Conservation (phyloP, 2,888 invertebrate species). For the Spodoptera littoralis region DNA sequence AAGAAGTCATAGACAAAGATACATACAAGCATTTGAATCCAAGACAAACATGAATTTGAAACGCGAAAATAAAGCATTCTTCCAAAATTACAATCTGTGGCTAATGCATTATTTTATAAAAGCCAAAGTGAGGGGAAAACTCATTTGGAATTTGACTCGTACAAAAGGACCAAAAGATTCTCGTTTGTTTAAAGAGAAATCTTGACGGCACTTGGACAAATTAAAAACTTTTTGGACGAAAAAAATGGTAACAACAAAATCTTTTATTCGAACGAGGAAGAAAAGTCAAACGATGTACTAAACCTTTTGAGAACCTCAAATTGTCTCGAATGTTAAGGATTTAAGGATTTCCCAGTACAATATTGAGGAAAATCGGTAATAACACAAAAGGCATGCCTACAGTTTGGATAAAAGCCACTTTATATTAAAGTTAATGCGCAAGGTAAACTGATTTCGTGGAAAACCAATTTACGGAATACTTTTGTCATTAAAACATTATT, state of each 20-base stretch:
- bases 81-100: constrained; percentile 42
- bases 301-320: constrained; percentile 52
- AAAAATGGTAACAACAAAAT: constrained; percentile 54
- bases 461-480: too few relatives aligned
- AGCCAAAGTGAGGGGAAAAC: constrained; percentile 53
- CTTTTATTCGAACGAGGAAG: constrained; percentile 51
- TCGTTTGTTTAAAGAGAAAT: constrained; percentile 60
- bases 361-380: constrained; percentile 31
- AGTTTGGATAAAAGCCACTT: too few relatives aligned
- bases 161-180: constrained; percentile 50
- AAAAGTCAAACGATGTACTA: constrained; percentile 56
- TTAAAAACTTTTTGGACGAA: constrained; percentile 56
- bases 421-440: too few relatives aligned
- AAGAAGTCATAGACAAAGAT: constrained; percentile 2
- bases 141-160: constrained; percentile 56
- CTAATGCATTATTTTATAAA: constrained; percentile 58
- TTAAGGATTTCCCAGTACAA: constrained; percentile 35
- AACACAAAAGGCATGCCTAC: too few relatives aligned
- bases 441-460: too few relatives aligned
- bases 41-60: constrained; percentile 31
- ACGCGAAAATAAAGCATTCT: constrained; percentile 48
- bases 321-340: constrained; percentile 52
- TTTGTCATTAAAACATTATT: too few relatives aligned
- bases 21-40: constrained; percentile 14
- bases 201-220: constrained; percentile 61